These are phyloP conservation scores for Scaptomyza cyrtandrae DNA, from an alignment of 2,888 invertebrate genomes.

Conservation along the genomic window DNA sequence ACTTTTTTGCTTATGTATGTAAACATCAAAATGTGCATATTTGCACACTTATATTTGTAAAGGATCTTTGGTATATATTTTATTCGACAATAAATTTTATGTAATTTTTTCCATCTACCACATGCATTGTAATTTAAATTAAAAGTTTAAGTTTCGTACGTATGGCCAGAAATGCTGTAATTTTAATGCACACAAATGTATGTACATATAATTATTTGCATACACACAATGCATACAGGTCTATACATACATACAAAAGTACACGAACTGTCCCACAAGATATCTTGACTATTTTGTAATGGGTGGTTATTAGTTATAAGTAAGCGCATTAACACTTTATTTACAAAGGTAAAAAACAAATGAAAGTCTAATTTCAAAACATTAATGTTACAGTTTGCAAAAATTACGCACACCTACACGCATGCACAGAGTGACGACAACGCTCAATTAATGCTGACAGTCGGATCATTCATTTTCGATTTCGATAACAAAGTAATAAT, in stretches of 20 bases:
- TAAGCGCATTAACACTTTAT: background rate
- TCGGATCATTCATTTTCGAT: conserved; percentile 11
- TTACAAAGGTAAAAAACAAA: background rate
- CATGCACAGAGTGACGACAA: conserved; percentile 42
- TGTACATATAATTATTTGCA: background rate
- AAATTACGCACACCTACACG: conserved; percentile 38
- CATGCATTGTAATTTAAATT: background rate
- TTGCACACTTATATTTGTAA: conserved; percentile 2
- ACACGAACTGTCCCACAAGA: background rate
- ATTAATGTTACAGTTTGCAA: conserved; percentile 20
- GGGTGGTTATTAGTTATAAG: background rate
- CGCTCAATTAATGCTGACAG: conserved; percentile 41
- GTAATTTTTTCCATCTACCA: background rate
- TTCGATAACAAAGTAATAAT: conserved; percentile 10
- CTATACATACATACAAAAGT: background rate
- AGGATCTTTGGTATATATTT: conserved; percentile 5
- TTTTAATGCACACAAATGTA: background rate
- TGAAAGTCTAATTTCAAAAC: conserved; percentile 10
- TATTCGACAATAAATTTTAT: background rate
- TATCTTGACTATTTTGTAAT: background rate
- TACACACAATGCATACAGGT: background rate
- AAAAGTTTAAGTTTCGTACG: background rate
- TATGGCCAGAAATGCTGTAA: background rate
- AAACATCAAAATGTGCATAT: background rate
- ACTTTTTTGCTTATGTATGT: conserved; percentile 1